Evolutionary conservation across 2,113 vertebrate species (phyloP), one percentile per base, ranked within the genome.

Genomic region (Gila orcuttii): DNA sequence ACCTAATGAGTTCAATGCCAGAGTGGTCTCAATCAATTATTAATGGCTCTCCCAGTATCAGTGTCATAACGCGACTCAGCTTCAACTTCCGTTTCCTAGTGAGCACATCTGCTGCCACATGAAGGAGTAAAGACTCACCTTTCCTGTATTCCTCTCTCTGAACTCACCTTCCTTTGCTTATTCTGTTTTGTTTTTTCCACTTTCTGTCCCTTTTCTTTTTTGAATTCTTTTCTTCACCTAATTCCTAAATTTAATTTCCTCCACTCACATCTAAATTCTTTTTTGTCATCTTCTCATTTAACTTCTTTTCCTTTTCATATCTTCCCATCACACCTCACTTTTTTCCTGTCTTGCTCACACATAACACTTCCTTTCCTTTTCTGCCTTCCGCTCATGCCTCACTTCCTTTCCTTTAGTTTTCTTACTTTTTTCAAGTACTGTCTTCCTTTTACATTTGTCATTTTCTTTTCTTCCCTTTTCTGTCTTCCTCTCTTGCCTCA

Each of bases 1-100:
- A 86, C 69, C 62, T 81, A 86, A 82, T 69, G 79, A 82, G 79
- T 76, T 86, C 31, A 86, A 59, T 55, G 45, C 6, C 55, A 15
- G 71, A 82, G 59, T 25, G 85, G 76, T 85, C 79, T 84, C 86
- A 80, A 84, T 88, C 68, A 88, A 88, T 88, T 86, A 88, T 88
- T 88, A 79, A 88, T 62, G 7, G n/a, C 55, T 17, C 71, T 86
- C 17, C 25, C 7, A 50, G 80, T 83, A 47, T 88, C 62, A 64
- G 45, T 84, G 85, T 84, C 74, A 86, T 86, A 83, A 84, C 85
- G 84, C 69, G 19, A 45, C 78, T 81, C 36, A 73, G 79, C 55
- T 73, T 84, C 52, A 81, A 57, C 84, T 66, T 78, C 45, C 76
- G 19, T 66, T 88, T 83, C 79, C 45, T 62, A 86, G 50, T 64